Evolutionary conservation across 1,140 invertebrate genomes (phyloP).

Genomic region (Euura saliciscinereae): DNA sequence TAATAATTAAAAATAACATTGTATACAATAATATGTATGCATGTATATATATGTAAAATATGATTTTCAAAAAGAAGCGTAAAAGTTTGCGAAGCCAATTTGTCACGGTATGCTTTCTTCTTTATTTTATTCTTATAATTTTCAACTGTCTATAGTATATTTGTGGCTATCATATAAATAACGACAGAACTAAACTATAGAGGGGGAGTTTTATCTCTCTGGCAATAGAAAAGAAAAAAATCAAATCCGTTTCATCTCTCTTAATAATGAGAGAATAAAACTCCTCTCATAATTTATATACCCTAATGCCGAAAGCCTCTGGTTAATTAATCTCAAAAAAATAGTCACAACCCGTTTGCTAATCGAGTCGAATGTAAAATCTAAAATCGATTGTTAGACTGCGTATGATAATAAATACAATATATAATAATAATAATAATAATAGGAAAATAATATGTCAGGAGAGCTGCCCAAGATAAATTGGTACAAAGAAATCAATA

Average conservation of each 20-base stretch:
- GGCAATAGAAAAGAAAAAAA: too few species aligned
- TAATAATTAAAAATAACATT: too few species aligned
- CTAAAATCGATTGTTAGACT: background rate
- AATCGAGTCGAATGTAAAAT: background rate
- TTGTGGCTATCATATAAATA: too few species aligned
- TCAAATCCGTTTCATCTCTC: background rate
- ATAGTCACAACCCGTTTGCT: too few species aligned
- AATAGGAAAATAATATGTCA: conserved; percentile 11
- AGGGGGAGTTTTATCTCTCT: too few species aligned
- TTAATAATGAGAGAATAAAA: background rate
- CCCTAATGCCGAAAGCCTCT: too few species aligned
- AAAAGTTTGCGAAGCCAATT: conserved; percentile 1
- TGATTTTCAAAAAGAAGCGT: background rate
- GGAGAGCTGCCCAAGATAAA: conserved; percentile 22
- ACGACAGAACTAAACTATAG: too few species aligned
- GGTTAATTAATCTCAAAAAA: too few species aligned
- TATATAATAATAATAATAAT: background rate
- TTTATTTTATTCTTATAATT: too few species aligned
- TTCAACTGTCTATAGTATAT: too few species aligned
- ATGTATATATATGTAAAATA: background rate
- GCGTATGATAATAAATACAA: background rate
- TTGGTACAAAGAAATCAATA: conserved; percentile 9
- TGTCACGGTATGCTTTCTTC: background rate
- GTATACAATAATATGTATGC: too few species aligned
- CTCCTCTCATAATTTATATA: too few species aligned